Base-by-base conservation (phyloP, 2,797 vertebrate species). In the Falco biarmicus region DNA sequence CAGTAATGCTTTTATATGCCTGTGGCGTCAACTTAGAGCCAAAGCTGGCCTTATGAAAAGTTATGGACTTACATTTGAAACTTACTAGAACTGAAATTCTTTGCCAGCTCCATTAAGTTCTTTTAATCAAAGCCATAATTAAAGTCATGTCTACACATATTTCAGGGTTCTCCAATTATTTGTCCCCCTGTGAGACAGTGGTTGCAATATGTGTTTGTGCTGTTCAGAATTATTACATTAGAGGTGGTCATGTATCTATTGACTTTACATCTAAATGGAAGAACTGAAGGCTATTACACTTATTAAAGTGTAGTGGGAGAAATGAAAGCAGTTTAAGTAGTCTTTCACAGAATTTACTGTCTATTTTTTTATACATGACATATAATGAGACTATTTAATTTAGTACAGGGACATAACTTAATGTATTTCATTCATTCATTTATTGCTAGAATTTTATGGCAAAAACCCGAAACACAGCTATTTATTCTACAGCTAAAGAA, bases 251-350 rank as follows among this genome's bases (percentile, higher is more conserved):
- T 91, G 84, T 94, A 89, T 93, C 90, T 97, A 92, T 88, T 95
- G 87, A 94, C 85, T 97, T 96, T 91, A 78, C 82, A 88, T 95
- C 91, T 96, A 96, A 95, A 79, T 90, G 51, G 54, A 95, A 89
- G 70, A 94, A 78, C 59, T 60, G 39, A 97, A 94, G 26, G 29
- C 65, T 94, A 50, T 89, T 95, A 83, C 37, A 79, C 9, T 84
- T 93, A 91, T 78, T 96, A 92, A 97, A 94, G 41, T 80, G 37
- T 48, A 82, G 50, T 74, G 24, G 37, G 93, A 96, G 57, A 96
- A 95, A 90, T 32, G 25, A 75, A 75, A 89, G 56, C 41, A 75
- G 32, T 70, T 89, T 95, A 75, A 85, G 34, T 64, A 81, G 77
- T 73, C 25, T 92, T 77, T 93, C 70, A 92, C 32, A 65, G 85